Evolutionary conservation across 2,888 invertebrate species (phyloP), one percentile per base, ranked within the genome.

Genomic region (Euclidia mi): DNA sequence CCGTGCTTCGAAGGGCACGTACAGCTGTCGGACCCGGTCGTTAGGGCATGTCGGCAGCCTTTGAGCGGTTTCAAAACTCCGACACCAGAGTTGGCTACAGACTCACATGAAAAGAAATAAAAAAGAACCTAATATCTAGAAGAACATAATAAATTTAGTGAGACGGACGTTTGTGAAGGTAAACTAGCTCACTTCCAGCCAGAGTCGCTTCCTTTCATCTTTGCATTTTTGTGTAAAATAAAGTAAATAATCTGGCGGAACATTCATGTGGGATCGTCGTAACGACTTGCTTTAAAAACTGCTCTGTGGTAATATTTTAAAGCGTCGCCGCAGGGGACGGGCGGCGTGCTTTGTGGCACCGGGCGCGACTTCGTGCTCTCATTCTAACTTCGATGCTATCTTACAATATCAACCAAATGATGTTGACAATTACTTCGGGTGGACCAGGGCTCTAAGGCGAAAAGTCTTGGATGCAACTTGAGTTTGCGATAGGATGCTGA

Each of bases 251-350:
- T 68, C 55, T 56, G 41, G 10, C 10, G 49, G 52, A 57, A 58
- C 56, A 68, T 55, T 64, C 53, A 68, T 52, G 56, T 59, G 51
- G 37, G 47, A 43, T 28, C 52, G n/a, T n/a, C 31, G 44, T 41
- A 51, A 18, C 18, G 43, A 31, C 38, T 32, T 11, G 46, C 55
- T 42, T 45, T 60, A 31, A 51, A 59, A 57, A 56, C 49, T 57
- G 42, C 35, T 32, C 37, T 6, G 28, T 12, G 29, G 31, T 46
- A 10, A 46, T 49, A 51, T 51, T 53, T 41, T 44, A 50, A 37
- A 18, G 28, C 18, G n/a, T 9, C 15, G 17, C 40, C 32, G 11
- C n/a, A 20, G 9, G 11, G 31, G 20, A 0, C 20, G 6, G 20
- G 20, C 20, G 6, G 20, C 4, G 20, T 4, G 20, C 20, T 20